These are phyloP conservation scores for Eumeta japonica DNA, from an alignment of 1,140 invertebrate genomes.

Conservation along the genomic window DNA sequence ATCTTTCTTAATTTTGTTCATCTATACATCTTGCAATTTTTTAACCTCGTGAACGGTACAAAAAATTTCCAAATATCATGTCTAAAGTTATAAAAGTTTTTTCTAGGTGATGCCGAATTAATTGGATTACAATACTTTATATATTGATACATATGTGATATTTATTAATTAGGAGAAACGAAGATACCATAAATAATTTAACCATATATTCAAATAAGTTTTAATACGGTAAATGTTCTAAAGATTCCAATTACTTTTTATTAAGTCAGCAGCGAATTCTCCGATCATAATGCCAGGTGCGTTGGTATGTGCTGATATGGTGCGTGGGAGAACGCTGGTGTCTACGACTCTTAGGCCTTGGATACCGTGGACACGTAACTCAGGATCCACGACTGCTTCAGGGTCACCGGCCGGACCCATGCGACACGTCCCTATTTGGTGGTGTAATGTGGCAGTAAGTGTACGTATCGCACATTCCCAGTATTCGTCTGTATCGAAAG, in stretches of 20 bases:
- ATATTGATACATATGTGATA: too few species aligned
- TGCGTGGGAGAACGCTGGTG: slow-evolving; percentile 59
- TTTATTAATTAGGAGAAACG: too few species aligned
- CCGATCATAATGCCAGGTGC: slow-evolving; percentile 57
- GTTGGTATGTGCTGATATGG: slow-evolving; percentile 57
- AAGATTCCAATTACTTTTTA: slow-evolving; percentile 34
- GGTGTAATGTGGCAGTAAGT: slow-evolving; percentile 57
- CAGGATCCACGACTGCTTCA: slow-evolving; percentile 58
- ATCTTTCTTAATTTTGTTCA: too few species aligned
- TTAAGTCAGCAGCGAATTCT: slow-evolving; percentile 53
- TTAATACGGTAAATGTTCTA: too few species aligned
- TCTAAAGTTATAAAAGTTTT: too few species aligned
- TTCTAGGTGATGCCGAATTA: too few species aligned
- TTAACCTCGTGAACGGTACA: too few species aligned
- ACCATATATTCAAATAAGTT: too few species aligned
- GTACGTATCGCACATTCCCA: slow-evolving; percentile 60
- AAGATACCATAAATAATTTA: too few species aligned
- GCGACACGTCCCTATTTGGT: slow-evolving; percentile 65
- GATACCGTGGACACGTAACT: slow-evolving; percentile 57
- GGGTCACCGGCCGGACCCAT: slow-evolving; percentile 62
- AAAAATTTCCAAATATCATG: too few species aligned
- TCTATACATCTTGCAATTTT: too few species aligned
- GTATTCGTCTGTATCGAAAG: slow-evolving; percentile 58
- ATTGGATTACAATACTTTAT: too few species aligned
- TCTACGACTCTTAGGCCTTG: slow-evolving; percentile 57